Conservation (phyloP, 1,140 invertebrate species). For the Heterodera schachtii region DNA sequence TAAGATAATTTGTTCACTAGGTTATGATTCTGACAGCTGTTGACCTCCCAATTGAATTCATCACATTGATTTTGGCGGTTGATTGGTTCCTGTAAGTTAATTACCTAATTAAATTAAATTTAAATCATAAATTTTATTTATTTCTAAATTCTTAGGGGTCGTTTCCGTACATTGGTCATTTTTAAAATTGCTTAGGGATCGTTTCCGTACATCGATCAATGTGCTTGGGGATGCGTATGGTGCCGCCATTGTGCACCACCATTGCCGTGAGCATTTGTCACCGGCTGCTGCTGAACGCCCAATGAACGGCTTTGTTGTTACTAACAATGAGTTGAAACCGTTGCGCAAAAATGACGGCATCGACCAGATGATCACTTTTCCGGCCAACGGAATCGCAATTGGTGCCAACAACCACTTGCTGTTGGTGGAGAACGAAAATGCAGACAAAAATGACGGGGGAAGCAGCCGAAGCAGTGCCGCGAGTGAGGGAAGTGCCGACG, state of each 20-base stretch:
- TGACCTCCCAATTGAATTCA: constrained; percentile 85
- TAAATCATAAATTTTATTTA: constrained; percentile 9
- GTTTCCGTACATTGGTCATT: too few species aligned
- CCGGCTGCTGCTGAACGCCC: neutral
- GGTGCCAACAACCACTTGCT: too few species aligned
- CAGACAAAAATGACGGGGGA: too few species aligned
- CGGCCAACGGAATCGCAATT: too few species aligned
- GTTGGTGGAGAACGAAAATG: too few species aligned
- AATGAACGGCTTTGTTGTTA: neutral
- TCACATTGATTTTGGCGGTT: constrained; percentile 87
- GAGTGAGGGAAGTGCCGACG: too few species aligned
- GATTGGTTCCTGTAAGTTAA: constrained; percentile 81
- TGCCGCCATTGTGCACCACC: constrained; percentile 80
- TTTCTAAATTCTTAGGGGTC: too few species aligned
- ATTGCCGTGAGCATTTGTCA: constrained; percentile 24
- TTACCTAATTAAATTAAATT: neutral
- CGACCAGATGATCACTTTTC: neutral
- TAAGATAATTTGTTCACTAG: neutral
- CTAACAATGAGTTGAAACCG: neutral
- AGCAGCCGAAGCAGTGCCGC: too few species aligned
- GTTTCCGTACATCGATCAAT: constrained; percentile 92
- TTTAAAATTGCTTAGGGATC: constrained; percentile 70
- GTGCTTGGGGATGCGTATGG: constrained; percentile 91
- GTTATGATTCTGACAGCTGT: constrained; percentile 88
- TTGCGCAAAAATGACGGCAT: neutral